Conservation (phyloP, 2,113 vertebrate genomes). For the Parotia lawesii region DNA sequence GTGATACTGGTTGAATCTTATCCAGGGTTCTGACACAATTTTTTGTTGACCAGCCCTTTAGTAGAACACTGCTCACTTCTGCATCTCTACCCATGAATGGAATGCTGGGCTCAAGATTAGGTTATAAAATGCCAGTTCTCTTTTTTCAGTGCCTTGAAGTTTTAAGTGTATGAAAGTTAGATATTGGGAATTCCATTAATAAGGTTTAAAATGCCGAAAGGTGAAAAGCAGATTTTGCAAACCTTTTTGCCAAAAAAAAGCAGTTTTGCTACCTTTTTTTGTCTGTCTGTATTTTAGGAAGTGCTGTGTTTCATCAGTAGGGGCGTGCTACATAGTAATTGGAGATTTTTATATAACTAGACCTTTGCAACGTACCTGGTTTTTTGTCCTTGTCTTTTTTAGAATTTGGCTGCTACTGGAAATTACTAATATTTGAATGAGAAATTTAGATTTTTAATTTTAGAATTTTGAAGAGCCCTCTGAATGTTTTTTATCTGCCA, state of each 20-base stretch:
- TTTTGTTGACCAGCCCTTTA: neutral
- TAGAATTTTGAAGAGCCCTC: neutral
- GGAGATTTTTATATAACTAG: neutral
- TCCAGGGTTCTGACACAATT: fast-evolving
- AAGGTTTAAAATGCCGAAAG: neutral
- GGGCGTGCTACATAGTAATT: neutral
- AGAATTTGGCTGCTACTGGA: neutral
- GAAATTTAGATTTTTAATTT: neutral
- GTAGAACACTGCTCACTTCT: neutral
- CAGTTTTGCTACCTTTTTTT: neutral
- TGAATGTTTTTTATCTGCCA: neutral
- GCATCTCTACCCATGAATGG: neutral
- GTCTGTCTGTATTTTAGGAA: neutral
- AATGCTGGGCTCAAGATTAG: neutral
- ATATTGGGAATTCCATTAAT: neutral
- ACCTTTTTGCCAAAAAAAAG: too few relatives aligned
- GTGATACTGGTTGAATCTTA: neutral
- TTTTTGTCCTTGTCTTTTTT: neutral
- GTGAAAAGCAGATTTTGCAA: neutral
- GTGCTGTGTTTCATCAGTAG: neutral
- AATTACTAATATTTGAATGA: neutral
- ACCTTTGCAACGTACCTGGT: neutral
- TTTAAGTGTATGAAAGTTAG: neutral
- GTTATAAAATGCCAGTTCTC: neutral
- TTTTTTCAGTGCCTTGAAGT: neutral